Evolutionary conservation across 2,888 invertebrate species (phyloP), one percentile per base, ranked within the genome.

Genomic region (Onthophagus sagittarius): DNA sequence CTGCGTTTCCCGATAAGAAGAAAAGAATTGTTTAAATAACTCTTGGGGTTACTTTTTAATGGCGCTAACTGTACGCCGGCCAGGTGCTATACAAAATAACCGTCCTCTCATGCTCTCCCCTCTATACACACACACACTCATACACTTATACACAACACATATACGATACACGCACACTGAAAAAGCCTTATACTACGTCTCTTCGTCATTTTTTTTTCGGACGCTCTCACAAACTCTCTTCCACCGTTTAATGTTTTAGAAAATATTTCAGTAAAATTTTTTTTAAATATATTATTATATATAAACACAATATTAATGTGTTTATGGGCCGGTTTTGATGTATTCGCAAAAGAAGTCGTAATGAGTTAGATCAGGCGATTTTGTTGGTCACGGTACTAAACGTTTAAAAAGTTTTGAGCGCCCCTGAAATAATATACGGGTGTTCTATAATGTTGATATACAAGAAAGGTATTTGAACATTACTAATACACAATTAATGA

Each of bases 11-110:
- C 33, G 63, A 53, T 53, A 53, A 53, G 39, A 67, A 67, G 67
- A 67, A 64, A 64, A 32, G 70, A 53, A 70, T 70, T 62, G 70
- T 70, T 70, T 70, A 70, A 70, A 70, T 70, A 70, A 70, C 62
- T 70, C 62, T 74, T 76, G 62, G 74, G 76, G 76, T 76, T 76
- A 79, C 67, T 67, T 80, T 83, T 82, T 81, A 78, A 82, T 82
- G 81, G 76, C 71, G 73, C 15, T 76, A 78, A 79, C 82, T 82
- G 81, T 83, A 81, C 80, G 76, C 39, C 39, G 79, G 80, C 83
- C 83, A 83, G 83, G 83, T 83, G 83, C 80, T 81, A 80, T 79
- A 79, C 78, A 81, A 79, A 80, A 81, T 82, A 83, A 83, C 83
- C 82, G 83, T 82, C 81, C 81, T 79, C 78, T 77, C 70, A 67